phyloP scores from a whole-genome alignment of 2,888 invertebrate genomes.

The Papilio demoleus region DNA sequence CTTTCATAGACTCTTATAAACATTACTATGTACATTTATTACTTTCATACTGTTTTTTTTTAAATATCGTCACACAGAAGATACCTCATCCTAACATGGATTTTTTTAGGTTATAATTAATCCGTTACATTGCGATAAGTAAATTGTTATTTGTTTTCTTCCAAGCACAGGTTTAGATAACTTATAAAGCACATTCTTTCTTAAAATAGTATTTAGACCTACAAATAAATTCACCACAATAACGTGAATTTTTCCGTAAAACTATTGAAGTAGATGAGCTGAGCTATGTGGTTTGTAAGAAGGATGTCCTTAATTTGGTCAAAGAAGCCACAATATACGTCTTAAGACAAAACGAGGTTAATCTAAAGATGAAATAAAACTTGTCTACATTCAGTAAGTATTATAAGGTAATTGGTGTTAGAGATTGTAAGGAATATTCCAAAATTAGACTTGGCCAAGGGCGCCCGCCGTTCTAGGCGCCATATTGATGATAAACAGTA shows the following conservation, averaged over 20 bases:
- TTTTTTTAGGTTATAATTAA: not conserved
- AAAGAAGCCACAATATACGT: not conserved
- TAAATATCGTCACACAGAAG: too few relatives aligned
- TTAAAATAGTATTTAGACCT: not conserved
- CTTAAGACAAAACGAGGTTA: not conserved
- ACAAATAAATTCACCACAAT: not conserved
- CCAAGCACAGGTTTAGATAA: too few relatives aligned
- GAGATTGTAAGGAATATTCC: constrained; percentile 7
- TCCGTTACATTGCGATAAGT: too few relatives aligned
- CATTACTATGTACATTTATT: not conserved
- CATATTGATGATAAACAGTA: not conserved
- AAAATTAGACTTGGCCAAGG: constrained; percentile 1
- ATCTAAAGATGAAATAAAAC: not conserved
- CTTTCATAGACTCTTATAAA: not conserved
- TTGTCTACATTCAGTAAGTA: not conserved
- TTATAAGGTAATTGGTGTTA: not conserved
- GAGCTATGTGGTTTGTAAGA: constrained; percentile 7
- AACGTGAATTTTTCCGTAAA: not conserved
- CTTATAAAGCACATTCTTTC: not conserved
- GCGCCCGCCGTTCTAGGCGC: not conserved
- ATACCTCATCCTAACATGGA: too few relatives aligned
- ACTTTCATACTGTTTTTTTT: not conserved
- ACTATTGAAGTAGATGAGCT: not conserved
- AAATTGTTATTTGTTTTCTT: too few relatives aligned
- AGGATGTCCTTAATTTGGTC: constrained; percentile 1